A percentile compares a stretch with the other conserved stretches of the same genome.
phyloP scores from a whole-genome alignment of 2,888 invertebrate species.

The Brachycybe producta region DNA sequence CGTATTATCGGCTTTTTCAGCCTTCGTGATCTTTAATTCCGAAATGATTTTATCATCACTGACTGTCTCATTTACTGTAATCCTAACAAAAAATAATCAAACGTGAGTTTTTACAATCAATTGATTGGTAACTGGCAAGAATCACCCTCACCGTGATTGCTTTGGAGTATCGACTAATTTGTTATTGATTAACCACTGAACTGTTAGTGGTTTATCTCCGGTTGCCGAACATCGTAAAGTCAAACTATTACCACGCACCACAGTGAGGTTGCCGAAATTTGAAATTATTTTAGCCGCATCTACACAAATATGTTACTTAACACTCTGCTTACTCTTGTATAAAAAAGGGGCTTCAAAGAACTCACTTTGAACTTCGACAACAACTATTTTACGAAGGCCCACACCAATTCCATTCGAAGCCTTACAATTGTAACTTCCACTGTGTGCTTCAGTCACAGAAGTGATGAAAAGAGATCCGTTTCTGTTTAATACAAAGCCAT shows the following conservation, averaged over 20 bases:
- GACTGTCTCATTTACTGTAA: no score
- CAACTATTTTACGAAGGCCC: constrained; percentile 33
- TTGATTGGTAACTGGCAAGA: no score
- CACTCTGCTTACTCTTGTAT: no score
- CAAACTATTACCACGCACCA: background rate
- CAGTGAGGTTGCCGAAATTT: background rate
- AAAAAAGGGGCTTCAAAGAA: no score
- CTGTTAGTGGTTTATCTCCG: constrained; percentile 6
- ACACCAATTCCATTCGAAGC: constrained; percentile 33
- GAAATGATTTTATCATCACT: background rate
- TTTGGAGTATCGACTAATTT: background rate
- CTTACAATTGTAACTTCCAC: constrained; percentile 33
- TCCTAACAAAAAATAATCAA: no score
- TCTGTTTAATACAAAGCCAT: constrained; percentile 6
- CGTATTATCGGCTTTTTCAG: constrained; percentile 1
- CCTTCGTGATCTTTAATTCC: constrained; percentile 6
- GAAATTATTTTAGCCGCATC: constrained; percentile 8
- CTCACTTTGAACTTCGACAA: constrained; percentile 32
- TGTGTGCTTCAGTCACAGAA: constrained; percentile 38
- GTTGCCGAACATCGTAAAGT: background rate
- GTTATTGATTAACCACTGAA: constrained; percentile 2
- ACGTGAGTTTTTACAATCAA: no score
- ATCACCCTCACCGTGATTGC: constrained; percentile 7
- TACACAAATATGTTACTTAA: background rate
- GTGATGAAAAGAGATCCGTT: constrained; percentile 38